Evolutionary conservation across 2,113 vertebrate genomes (phyloP), one percentile per base, ranked within the genome.

Genomic region (Microtus richardsoni): DNA sequence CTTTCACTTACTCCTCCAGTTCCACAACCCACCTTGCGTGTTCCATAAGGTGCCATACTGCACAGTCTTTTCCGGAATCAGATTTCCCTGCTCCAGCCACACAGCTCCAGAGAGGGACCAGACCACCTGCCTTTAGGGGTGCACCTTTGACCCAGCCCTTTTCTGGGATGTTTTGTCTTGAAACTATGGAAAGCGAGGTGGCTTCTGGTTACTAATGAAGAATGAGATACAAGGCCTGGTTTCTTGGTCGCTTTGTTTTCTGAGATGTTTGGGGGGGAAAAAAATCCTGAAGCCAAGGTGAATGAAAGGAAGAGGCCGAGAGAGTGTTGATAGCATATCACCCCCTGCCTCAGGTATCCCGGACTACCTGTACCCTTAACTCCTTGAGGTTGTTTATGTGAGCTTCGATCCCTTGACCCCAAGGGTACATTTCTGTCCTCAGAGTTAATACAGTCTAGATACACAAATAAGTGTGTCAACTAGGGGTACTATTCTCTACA

Each of bases 121-220:
- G 74, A 66, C 66, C 58, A 41, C 68, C 47, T 88, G 62, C 58
- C 54, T 64, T 71, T 4, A 39, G 58, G 66, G 33, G 44, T 49
- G 7, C 10, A 2, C 66, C 11, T 39, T 73, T 52, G 83, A 89
- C 80, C 90, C 21, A 26, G 49, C 75, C 80, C 44, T 77, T 93
- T 47, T 78, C 71, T 60, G 41, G 39, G 93, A 88, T 26, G 60
- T 54, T 83, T 83, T 93, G 90, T 33, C 54, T 19, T 88, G 7
- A 49, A 93, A 87, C 41, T 74, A 79, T n/a, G 54, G 52, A 73
- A 70, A 89, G 13, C 49, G 52, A 60, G 11, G 26, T 22, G 73
- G 64, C 11, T 79, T 54, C 79, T 82, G 10, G 28, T 77, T 47
- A 75, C 73, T 0, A 77, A 58, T 47, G 24, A 52, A 89, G 94